phyloP scores from a whole-genome alignment of 2,888 invertebrate genomes.

The Cistogaster globosa region DNA sequence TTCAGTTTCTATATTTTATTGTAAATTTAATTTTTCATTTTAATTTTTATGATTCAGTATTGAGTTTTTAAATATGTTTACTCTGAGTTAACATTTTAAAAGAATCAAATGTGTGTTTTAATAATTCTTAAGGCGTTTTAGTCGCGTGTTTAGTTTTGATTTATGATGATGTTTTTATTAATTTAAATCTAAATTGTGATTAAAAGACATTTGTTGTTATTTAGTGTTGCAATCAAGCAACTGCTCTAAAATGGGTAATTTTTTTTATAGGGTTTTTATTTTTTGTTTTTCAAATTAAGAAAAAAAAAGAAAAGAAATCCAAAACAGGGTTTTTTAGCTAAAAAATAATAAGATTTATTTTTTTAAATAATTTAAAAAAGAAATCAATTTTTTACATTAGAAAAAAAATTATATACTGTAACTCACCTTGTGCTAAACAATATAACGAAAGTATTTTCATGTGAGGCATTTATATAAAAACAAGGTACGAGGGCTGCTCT shows the following conservation, averaged over 20 bases:
- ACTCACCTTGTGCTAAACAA: too few species aligned
- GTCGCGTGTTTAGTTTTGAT: constrained; percentile 61
- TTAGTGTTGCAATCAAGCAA: neutral
- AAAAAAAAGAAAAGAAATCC: too few species aligned
- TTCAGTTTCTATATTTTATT: constrained; percentile 14
- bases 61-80: constrained; percentile 25
- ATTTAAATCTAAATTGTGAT: constrained; percentile 33
- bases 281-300: neutral
- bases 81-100: neutral
- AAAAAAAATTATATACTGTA: too few species aligned
- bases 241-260: neutral
- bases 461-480: too few species aligned
- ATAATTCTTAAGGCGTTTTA: constrained; percentile 43
- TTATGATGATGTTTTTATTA: constrained; percentile 50
- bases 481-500: too few species aligned
- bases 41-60: constrained; percentile 38
- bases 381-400: too few species aligned
- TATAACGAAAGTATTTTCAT: too few species aligned
- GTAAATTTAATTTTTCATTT: neutral
- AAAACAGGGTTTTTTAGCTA: too few species aligned
- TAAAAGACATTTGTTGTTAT: neutral
- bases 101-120: constrained; percentile 32
- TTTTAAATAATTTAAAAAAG: too few species aligned
- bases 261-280: neutral
- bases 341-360: too few species aligned